phyloP scores from a whole-genome alignment of 1,140 invertebrate genomes.

The Monomorium pharaonis region DNA sequence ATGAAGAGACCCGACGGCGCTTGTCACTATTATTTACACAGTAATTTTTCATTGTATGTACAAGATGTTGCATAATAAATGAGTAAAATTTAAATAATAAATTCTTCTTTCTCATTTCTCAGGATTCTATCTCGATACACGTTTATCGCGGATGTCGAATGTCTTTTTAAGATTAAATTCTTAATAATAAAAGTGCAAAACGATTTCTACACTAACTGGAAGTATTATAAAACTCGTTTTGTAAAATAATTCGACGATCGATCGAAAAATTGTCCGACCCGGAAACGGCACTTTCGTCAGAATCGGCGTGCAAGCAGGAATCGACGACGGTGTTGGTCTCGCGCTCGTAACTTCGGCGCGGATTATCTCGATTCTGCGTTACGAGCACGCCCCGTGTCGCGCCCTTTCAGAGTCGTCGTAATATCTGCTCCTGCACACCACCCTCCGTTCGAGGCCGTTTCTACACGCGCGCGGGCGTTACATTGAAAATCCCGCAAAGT shows the following conservation, averaged over 20 bases:
- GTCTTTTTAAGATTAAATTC: background rate
- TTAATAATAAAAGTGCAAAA: background rate
- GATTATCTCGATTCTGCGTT: slow-evolving; percentile 70
- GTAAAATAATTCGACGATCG: background rate
- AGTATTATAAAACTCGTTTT: background rate
- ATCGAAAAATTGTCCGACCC: too few species aligned
- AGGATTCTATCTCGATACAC: background rate
- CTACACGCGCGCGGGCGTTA: slow-evolving; percentile 23
- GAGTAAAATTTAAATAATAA: background rate
- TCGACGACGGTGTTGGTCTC: slow-evolving; percentile 56
- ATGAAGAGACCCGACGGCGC: slow-evolving; percentile 18
- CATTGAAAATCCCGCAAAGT: slow-evolving; percentile 72
- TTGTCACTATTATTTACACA: background rate
- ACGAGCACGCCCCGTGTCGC: slow-evolving; percentile 51
- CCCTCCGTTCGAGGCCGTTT: background rate
- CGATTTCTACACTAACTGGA: too few species aligned
- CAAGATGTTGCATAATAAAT: slow-evolving; percentile 9
- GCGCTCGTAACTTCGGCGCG: slow-evolving; percentile 19
- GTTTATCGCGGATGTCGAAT: background rate
- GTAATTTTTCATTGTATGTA: slow-evolving; percentile 13
- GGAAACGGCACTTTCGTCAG: slow-evolving; percentile 49
- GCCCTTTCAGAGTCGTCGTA: background rate
- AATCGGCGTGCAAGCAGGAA: slow-evolving; percentile 40
- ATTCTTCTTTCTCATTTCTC: background rate
- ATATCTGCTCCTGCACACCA: background rate